Evolutionary conservation across 2,888 invertebrate species (phyloP).

Genomic region (Eretmocerus hayati): DNA sequence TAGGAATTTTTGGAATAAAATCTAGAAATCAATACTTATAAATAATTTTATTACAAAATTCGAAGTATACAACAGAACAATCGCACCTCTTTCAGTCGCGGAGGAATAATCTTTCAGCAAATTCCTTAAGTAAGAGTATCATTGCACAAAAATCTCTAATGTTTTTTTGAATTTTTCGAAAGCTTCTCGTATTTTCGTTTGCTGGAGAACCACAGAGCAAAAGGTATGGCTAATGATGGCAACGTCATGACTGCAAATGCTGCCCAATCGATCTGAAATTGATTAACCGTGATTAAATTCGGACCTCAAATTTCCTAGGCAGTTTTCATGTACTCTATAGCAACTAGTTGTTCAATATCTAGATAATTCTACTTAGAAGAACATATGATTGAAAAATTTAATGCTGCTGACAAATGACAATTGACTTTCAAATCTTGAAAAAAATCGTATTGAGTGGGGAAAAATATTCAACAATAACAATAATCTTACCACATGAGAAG

Average conservation of each 20-base stretch:
- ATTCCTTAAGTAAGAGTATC: conserved; percentile 11
- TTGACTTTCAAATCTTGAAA: conserved; percentile 6
- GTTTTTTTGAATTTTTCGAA: conserved; percentile 62
- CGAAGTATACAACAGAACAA: conserved; percentile 34
- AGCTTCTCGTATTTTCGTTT: conserved; percentile 89
- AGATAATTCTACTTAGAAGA: no score
- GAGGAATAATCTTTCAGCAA: conserved; percentile 26
- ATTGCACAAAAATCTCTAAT: conserved; percentile 30
- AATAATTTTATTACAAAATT: conserved; percentile 39
- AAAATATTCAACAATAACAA: no score
- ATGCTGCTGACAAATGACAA: no score
- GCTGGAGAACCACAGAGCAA: conserved; percentile 88
- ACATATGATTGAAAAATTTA: no score
- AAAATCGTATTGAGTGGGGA: no score
- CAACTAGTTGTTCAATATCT: no score
- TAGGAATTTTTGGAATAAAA: conserved; percentile 15
- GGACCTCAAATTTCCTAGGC: no score
- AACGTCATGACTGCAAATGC: conserved; percentile 95
- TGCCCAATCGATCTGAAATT: conserved; percentile 77
- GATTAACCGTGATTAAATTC: no score
- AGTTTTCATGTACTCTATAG: no score
- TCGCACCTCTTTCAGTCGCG: conserved; percentile 34
- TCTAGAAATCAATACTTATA: conserved; percentile 17
- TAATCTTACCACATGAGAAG: conserved; percentile 75
- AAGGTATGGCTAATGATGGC: conserved; percentile 90